Base-by-base conservation (phyloP, 2,797 vertebrate species). In the Anas bahamensis region DNA sequence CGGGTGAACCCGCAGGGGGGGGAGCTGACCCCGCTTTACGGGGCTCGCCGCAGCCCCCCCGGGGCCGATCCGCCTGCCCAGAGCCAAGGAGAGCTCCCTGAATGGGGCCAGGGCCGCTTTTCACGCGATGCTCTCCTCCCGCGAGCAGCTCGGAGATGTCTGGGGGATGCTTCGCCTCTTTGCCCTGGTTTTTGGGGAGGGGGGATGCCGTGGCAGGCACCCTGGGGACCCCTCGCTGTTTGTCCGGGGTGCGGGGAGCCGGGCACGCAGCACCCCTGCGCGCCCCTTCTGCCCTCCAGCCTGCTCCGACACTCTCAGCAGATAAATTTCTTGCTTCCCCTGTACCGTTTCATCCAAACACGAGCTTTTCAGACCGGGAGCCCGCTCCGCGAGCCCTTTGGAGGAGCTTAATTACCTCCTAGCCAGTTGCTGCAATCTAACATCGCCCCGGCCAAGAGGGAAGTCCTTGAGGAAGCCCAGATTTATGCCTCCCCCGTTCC, bases 341-440 rank as follows among this genome's bases (percentile, higher is more conserved):
- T 37, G 66, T 14, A 88, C 15, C 80, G 70, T 82, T 94, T 94
- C 91, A 93, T 94, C 93, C 91, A 88, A 93, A 83, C 88, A 75
- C 0, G n/a, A 0, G 16, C 39, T 93, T 93, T 94, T 92, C 68
- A 93, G 87, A 89, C 35, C 60, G 33, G 2, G 28, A 91, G 83
- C 88, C 61, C 8, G 13, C 89, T 92, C 92, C 71, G 89, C 65
- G 35, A 89, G 80, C 8, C 79, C 76, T 96, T 94, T 94, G 95
- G 92, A 88, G 94, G 97, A 97, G 97, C 98, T 97, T 96, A 96
- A 94, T 96, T 94, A 92, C 53, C 91, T 81, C 93, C 70, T 82
- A 7, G 8, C 29, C 83, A 21, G 3, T 42, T 9, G 65, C 91
- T 92, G 94, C 85, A 65, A 57, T 78, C 77, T 64, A 95, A 86